Base-by-base conservation (phyloP, 1,140 invertebrate species). In the Hyphantria cunea region DNA sequence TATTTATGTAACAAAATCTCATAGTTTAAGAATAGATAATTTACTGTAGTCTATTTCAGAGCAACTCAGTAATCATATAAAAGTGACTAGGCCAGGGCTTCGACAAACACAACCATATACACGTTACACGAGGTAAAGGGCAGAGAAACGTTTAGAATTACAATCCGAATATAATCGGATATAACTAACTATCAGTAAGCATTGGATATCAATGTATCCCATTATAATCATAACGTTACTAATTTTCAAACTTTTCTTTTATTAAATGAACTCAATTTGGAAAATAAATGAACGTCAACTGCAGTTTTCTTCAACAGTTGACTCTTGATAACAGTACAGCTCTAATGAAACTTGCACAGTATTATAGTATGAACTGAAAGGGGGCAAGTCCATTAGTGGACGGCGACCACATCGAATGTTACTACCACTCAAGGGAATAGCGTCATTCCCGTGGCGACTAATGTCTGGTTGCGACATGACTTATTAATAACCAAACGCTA, bases 391-490 rank as follows among this genome's bases (percentile, higher is more conserved):
- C 55, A 59, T 59, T 59, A 59, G 55, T 45, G 53, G 32, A 14
- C 15, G 11, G n/a, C 37, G 9, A 44, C 41, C 12, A 13, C 41
- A 13, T 12, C 41, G 11, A 13, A 44, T 44, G 41, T 44, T 12
- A 44, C 41, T 44, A 53, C 44, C 68, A 67, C 68, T 69, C 64
- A 52, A 31, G 39, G 8, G 48, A 72, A 72, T 58, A 59, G 59
- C 55, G 62, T 54, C 45, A 66, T 65, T 72, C 44, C 48, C 44
- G 50, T 17, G 41, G 15, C 48, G 49, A 64, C 60, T 68, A 72
- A 67, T 62, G 59, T 65, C 33, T 31, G 14, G 47, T 25, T 15
- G 9, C 41, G 17, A 31, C 42, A 42, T 39, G 42, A 55, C 42
- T 47, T 56, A 56, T 47, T 56, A 56, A 56, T 45, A 44, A 33